phyloP scores from a whole-genome alignment of 1,140 invertebrate species.

The Dryas iulia region DNA sequence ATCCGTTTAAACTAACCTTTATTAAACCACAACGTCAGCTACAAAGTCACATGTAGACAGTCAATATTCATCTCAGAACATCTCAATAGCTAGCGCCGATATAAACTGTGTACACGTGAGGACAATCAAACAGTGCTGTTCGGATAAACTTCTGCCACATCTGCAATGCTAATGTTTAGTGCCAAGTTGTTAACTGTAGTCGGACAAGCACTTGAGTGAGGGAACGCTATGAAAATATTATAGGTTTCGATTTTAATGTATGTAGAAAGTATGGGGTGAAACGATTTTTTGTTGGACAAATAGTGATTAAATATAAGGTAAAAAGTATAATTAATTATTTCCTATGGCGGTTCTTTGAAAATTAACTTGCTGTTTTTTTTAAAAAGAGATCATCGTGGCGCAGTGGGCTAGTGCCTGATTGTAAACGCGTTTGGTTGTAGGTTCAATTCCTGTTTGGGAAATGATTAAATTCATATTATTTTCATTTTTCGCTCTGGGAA shows the following conservation, averaged over 20 bases:
- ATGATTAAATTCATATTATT: too few relatives aligned
- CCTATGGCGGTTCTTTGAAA: too few relatives aligned
- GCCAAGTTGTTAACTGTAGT: neutral
- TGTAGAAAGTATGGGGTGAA: neutral
- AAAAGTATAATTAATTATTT: too few relatives aligned
- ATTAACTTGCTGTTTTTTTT: too few relatives aligned
- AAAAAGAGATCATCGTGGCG: too few relatives aligned
- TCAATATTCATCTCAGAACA: neutral
- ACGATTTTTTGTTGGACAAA: too few relatives aligned
- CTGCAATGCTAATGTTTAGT: neutral
- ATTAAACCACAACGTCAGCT: neutral
- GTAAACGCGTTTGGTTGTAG: too few relatives aligned
- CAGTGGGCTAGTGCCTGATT: too few relatives aligned
- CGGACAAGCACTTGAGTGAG: neutral
- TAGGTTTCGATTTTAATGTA: neutral
- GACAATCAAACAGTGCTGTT: neutral
- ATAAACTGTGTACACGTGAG: neutral
- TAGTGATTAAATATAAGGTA: too few relatives aligned
- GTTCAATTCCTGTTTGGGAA: too few relatives aligned
- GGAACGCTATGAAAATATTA: neutral
- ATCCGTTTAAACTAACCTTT: neutral
- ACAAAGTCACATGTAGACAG: neutral
- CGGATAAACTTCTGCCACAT: neutral
- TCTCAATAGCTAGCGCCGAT: neutral
- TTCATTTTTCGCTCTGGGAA: too few relatives aligned